Base-by-base conservation (phyloP, 2,113 vertebrate genomes). In the Chitala chitala region DNA sequence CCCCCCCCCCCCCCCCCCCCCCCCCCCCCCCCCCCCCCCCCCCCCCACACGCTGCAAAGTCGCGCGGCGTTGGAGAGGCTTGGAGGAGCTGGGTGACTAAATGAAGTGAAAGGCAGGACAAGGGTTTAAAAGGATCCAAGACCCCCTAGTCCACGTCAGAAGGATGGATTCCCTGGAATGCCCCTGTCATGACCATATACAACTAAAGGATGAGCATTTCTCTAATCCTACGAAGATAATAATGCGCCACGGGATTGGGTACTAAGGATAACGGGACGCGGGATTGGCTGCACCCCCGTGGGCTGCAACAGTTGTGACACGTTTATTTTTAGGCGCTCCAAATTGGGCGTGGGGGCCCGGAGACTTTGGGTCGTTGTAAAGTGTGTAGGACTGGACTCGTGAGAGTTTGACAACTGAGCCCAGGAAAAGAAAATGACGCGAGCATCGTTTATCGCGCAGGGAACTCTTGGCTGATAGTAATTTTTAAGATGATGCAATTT, bases 151-250 rank as follows among this genome's bases (percentile, higher is more conserved):
- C 76, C 87, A 86, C 90, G 92, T 93, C 93, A 94, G 88, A 86
- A 77, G 59, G 84, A 85, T 87, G 89, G 90, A 90, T 88, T 91
- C 85, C 82, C 82, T 87, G 89, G 93, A 92, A 94, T 93, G 92
- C 83, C 85, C 86, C 88, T 77, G 81, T 84, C 80, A 75, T 88
- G 88, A 88, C 91, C 90, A 91, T 90, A 91, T 85, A 87, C 82
- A 84, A 84, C 80, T 78, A 72, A 79, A 72, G 78, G 81, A 80
- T 78, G 82, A 84, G 84, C 73, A 83, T 79, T 77, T 85, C 83
- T 82, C 85, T 70, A 76, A 81, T 78, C 81, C 79, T 72, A 38
- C 80, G 66, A 69, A 78, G 90, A 89, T 81, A 84, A 73, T 13
- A 76, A 77, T 72, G 58, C 75, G 66, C 15, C 42, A 6, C 81